Base-by-base conservation (phyloP, 2,888 invertebrate genomes). In the Erebia aethiops region DNA sequence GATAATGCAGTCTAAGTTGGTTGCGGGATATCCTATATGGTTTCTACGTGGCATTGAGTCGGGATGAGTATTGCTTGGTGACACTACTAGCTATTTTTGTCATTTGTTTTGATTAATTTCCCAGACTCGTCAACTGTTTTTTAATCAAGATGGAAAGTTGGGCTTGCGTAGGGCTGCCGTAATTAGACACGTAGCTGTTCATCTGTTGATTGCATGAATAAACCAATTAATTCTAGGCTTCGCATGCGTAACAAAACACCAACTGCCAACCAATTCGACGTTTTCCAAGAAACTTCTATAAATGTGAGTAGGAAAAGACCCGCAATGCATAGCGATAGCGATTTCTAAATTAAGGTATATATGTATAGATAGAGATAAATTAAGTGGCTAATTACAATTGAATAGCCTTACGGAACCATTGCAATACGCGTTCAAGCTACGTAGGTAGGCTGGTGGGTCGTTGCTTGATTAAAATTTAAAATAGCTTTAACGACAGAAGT, bases 171-270 rank as follows among this genome's bases (percentile, higher is more conserved):
- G 73, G 71, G 69, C 74, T 68, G 64, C 11, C 26, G 41, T 73
- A 75, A 75, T 75, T 71, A 75, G 69, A 64, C 69, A 73, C 68
- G 70, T 71, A 35, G 41, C 21, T 46, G 49, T 66, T 71, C 70
- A 69, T 72, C 62, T 71, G 65, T 70, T 52, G 69, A 72, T 69
- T 70, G 67, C 58, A 64, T 64, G 71, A 74, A 75, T 66, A 62
- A 66, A 63, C 49, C 64, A 70, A 69, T 75, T 56, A 72, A 74
- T 72, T 75, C 66, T 67, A 72, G 71, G 69, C 66, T 58, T 64
- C 64, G 58, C 21, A 71, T 54, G 67, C 69, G 70, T 67, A 63
- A 71, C 57, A 65, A 65, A 71, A 62, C 67, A 67, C 51, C 51
- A 54, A 73, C 73, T 65, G 60, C 51, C 46, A 69, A 65, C 41